Base-by-base conservation (phyloP, 2,113 vertebrate species). In the Brienomyrus longianalis region DNA sequence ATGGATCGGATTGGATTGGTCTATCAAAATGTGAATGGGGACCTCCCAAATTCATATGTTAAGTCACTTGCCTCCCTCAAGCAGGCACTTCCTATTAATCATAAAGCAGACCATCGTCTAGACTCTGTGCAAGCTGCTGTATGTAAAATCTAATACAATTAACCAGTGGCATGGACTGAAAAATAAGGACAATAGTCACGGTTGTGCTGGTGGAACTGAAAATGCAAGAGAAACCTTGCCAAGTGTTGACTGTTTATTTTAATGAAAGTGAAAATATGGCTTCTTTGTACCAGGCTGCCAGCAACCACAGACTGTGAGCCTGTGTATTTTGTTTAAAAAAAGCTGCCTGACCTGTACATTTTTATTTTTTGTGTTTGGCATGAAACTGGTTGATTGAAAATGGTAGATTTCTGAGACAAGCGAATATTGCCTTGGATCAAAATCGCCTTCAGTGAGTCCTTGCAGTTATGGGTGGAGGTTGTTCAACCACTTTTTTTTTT, bases 241-340 rank as follows among this genome's bases (percentile, higher is more conserved):
- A 86, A n/a, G 47, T 85, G 83, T 85, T 85, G 43, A 45, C 83
- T 51, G 45, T 86, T 86, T 48, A 51, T 51, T 86, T 86, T 86
- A 86, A 86, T 80, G 48, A 86, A 51, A 86, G 83, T 48, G 83
- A 86, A 86, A 86, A 50, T 31, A 86, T 86, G 83, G 83, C 48
- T 51, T 86, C 48, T 19, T 86, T 86, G 83, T 51, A 50, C 74
- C 35, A 85, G 83, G 17, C 21, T 85, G 83, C 83, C 83, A 86
- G 83, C n/a, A 50, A 86, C 10, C 45, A 51, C 45, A 48, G 83
- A 27, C 83, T 86, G 48, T 51, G n/a, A 21, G 74, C 35, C 74
- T 80, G 21, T 84, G 17, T 23, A n/a, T 47, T 85, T 51, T n/a
- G 15, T 85, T 51, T 86, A 50, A 86, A 48, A 48, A 86, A 86